Evolutionary conservation across 2,888 invertebrate species (phyloP), one percentile per base, ranked within the genome.

Genomic region (Dasysyrphus tricinctus): DNA sequence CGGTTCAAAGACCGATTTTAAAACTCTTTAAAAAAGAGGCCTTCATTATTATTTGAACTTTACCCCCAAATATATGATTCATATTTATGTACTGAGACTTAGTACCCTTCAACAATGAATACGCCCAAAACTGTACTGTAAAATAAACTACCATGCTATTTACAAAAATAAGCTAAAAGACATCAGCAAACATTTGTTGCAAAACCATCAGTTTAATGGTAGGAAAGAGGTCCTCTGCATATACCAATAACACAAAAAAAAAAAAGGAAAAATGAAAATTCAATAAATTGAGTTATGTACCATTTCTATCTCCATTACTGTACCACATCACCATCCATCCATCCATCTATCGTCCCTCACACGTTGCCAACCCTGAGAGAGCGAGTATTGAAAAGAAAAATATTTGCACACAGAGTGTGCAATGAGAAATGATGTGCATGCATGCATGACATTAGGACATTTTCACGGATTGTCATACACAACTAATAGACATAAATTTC

Each of bases 401-500:
- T 54, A 77, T 85, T 85, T 85, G 77, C 77, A 80, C 72, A 78
- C 74, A 61, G 44, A 69, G 80, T 80, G 24, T 75, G 85, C 84
- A 80, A 76, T 84, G 80, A 80, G 76, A 80, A 84, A 80, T 84
- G 80, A 80, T 77, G 80, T 83, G 83, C 61, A 81, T 85, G 85
- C 85, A 73, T 78, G 81, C 85, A 85, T 85, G 85, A 85, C 82
- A 86, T 82, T 86, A 86, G 86, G 86, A 86, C 82, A 82, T 79
- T 86, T 86, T 79, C 78, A 82, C 75, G 78, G 82, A 82, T 82
- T 86, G 82, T 82, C 82, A 82, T 86, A 75, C 86, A 82, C 86
- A 82, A 81, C 86, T 86, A 86, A 82, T 79, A 86, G 86, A 86
- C 70, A 86, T 81, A 85, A 77, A 85, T 74, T 80, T 78, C 63